A percentile compares a stretch with the other conserved stretches of the same genome.
phyloP scores from a whole-genome alignment of 2,113 vertebrate species.

The Tupaia chinensis region DNA sequence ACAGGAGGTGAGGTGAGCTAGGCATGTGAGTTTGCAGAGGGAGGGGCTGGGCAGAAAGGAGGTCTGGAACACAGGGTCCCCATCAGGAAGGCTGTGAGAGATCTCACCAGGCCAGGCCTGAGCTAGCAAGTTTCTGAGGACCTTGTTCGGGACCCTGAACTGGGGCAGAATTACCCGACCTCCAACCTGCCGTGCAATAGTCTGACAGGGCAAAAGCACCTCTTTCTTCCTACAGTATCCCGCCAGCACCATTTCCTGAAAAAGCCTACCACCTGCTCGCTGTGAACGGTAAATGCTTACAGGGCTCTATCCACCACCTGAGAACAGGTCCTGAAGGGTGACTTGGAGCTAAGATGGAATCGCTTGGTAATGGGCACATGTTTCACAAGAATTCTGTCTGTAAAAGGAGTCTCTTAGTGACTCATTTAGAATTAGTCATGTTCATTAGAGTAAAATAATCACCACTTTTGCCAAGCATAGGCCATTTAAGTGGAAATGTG shows the following conservation, averaged over 20 bases:
- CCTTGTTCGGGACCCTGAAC: not conserved
- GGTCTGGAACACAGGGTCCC: too few relatives aligned
- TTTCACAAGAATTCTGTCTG: not conserved
- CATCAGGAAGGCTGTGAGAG: accelerated
- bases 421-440: not conserved
- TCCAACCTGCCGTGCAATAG: not conserved
- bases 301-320: not conserved
- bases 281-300: not conserved
- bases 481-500: not conserved
- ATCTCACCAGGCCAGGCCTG: not conserved
- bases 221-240: not conserved
- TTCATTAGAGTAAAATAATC: not conserved
- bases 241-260: not conserved
- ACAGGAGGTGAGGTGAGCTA: not conserved
- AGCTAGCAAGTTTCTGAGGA: not conserved
- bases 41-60: not conserved
- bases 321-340: not conserved
- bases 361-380: not conserved
- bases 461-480: not conserved
- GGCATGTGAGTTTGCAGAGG: not conserved
- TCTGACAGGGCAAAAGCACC: too few relatives aligned
- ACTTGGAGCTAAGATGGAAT: not conserved
- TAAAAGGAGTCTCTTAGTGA: not conserved
- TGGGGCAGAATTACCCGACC: not conserved
- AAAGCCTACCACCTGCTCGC: accelerated